A percentile compares a stretch with the other conserved stretches of the same genome.
Conservation (phyloP, 1,140 invertebrate genomes). For the Samia ricini region DNA sequence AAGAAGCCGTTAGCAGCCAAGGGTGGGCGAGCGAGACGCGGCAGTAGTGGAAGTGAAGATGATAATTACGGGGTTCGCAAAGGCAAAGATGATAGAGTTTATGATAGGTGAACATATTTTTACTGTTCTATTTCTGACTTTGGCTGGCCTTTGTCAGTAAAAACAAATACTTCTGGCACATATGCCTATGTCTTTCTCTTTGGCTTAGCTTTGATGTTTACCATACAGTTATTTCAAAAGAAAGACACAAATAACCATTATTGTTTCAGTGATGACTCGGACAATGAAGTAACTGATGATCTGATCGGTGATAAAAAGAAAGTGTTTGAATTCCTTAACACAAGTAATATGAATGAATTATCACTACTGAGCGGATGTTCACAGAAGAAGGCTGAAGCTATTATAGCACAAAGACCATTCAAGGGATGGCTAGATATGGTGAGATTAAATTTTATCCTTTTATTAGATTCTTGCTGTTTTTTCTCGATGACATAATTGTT, state of each 20-base stretch:
- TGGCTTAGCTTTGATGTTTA: too few species aligned
- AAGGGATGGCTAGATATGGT: slow-evolving; percentile 85
- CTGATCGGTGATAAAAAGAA: slow-evolving; percentile 83
- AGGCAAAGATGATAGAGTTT: slow-evolving; percentile 67
- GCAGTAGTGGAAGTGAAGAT: slow-evolving; percentile 68
- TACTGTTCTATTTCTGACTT: background rate
- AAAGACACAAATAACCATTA: background rate
- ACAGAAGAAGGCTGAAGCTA: slow-evolving; percentile 84
- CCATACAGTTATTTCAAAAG: too few species aligned
- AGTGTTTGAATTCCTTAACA: slow-evolving; percentile 88
- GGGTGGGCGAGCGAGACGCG: slow-evolving; percentile 46
- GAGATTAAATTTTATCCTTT: slow-evolving; percentile 25
- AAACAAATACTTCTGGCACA: too few species aligned
- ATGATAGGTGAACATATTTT: slow-evolving; percentile 53
- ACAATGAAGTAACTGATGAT: slow-evolving; percentile 83
- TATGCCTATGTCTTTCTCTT: too few species aligned
- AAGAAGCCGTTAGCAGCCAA: slow-evolving; percentile 39
- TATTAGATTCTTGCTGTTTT: too few species aligned
- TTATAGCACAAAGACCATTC: slow-evolving; percentile 84
- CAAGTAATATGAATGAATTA: slow-evolving; percentile 81
- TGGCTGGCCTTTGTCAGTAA: background rate
- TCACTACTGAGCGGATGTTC: slow-evolving; percentile 83
- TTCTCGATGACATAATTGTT: too few species aligned
- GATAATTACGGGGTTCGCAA: slow-evolving; percentile 66
- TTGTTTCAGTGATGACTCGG: slow-evolving; percentile 81